Conservation (phyloP, 2,888 invertebrate genomes). For the Drosophila affinis region DNA sequence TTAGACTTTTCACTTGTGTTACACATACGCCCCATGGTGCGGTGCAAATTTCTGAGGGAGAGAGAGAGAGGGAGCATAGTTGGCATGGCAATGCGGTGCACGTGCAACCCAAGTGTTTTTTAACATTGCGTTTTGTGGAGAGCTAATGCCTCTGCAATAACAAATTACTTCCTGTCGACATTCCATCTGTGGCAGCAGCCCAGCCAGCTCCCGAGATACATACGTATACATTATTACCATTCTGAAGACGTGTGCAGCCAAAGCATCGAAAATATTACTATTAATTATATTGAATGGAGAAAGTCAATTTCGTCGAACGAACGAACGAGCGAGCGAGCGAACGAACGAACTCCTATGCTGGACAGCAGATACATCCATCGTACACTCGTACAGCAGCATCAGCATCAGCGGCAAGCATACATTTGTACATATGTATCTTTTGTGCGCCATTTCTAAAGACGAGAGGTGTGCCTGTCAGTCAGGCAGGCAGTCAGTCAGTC, state of each 20-base stretch:
- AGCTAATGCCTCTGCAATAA: constrained; percentile 60
- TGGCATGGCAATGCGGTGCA: constrained; percentile 45
- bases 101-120: constrained; percentile 39
- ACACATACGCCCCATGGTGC: constrained; percentile 75
- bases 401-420: constrained; percentile 42
- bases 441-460: constrained; percentile 75
- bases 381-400: constrained; percentile 7
- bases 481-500: constrained; percentile 46
- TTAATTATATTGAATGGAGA: constrained; percentile 81
- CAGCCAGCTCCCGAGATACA: constrained; percentile 9
- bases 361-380: constrained; percentile 29
- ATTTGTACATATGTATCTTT: constrained; percentile 60
- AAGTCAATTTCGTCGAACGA: constrained; percentile 78
- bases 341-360: constrained; percentile 35
- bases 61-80: constrained; percentile 5
- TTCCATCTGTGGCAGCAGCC: constrained; percentile 35
- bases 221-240: constrained; percentile 49
- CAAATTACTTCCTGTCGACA: constrained; percentile 74
- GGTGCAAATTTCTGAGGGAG: constrained; percentile 62
- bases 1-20: constrained; percentile 75
- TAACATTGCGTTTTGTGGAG: constrained; percentile 11
- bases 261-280: constrained; percentile 67
- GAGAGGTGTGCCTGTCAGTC: constrained; percentile 43
- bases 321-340: constrained; percentile 43
- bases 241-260: constrained; percentile 63